phyloP scores from a whole-genome alignment of 2,797 vertebrate genomes.

The Sebastiscus albofasciatus region DNA sequence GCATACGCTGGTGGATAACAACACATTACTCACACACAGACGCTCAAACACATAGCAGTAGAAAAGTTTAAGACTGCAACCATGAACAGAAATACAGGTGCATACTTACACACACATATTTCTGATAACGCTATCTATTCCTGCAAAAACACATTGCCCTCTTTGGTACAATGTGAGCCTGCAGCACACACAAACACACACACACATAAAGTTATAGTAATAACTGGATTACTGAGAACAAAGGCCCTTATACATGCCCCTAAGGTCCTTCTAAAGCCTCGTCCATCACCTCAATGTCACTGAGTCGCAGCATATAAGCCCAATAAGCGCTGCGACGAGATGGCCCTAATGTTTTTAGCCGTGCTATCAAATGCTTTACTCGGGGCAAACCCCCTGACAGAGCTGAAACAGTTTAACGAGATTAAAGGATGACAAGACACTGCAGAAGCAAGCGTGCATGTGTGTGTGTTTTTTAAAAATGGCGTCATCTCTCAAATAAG shows the following conservation, averaged over 20 bases:
- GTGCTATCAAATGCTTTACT: constrained; percentile 61
- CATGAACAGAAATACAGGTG: background rate
- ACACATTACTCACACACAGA: constrained; percentile 43
- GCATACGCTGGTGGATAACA: constrained; percentile 58
- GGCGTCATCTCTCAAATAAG: constrained; percentile 71
- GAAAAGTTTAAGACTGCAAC: background rate
- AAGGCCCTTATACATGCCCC: background rate
- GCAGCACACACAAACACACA: background rate
- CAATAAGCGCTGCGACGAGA: constrained; percentile 45
- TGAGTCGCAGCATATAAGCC: constrained; percentile 32
- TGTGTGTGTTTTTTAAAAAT: constrained; percentile 67
- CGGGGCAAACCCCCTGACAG: constrained; percentile 69
- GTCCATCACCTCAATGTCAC: constrained; percentile 61
- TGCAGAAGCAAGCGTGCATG: constrained; percentile 43
- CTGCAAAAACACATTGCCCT: background rate
- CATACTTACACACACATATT: background rate
- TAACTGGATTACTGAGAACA: constrained; percentile 23
- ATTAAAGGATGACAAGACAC: constrained; percentile 78
- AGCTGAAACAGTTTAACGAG: constrained; percentile 77
- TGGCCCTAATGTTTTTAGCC: constrained; percentile 68
- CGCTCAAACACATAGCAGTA: constrained; percentile 6
- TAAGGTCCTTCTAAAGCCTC: constrained; percentile 11
- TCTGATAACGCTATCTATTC: background rate
- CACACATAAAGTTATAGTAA: background rate
- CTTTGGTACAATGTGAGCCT: background rate